These are phyloP conservation scores for Catalaphyllia jardinei DNA, from an alignment of 64 coral and sea anemone species.

Conservation along the genomic window DNA sequence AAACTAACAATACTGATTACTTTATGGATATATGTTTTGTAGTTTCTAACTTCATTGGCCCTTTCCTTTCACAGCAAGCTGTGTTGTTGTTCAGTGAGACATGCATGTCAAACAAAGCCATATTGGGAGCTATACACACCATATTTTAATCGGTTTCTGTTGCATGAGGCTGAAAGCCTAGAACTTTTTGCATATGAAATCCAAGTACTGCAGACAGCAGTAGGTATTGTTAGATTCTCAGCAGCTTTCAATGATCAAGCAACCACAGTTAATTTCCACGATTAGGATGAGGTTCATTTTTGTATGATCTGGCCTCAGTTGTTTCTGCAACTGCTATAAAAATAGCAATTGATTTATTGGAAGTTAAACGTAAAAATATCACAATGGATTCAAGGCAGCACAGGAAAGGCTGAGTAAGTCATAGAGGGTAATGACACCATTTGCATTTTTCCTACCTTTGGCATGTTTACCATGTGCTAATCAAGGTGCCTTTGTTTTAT, in stretches of 20 bases:
- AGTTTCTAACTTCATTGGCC: constrained; percentile 32
- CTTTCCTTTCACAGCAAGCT: constrained; percentile 91
- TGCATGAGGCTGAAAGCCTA: constrained; percentile 50
- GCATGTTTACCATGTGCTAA: background rate
- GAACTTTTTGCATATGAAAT: background rate
- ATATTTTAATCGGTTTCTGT: constrained; percentile 16
- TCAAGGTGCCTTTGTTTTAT: background rate
- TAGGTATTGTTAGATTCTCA: background rate
- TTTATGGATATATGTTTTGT: constrained; percentile 6
- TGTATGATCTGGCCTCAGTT: constrained; percentile 38
- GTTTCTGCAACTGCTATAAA: constrained; percentile 31
- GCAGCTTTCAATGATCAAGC: constrained; percentile 20
- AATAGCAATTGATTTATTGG: constrained; percentile 33
- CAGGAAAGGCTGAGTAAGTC: constrained; percentile 25
- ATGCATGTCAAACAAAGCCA: constrained; percentile 66
- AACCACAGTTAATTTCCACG: constrained; percentile 17
- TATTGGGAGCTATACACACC: constrained; percentile 24
- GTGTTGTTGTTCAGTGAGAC: constrained; percentile 64
- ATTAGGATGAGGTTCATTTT: constrained; percentile 15
- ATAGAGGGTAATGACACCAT: background rate
- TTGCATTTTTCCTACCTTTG: constrained; percentile 19
- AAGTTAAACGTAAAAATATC: constrained; percentile 35
- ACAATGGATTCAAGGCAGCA: constrained; percentile 19
- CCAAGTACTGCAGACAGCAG: constrained; percentile 8
- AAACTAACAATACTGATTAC: background rate